phyloP scores from a whole-genome alignment of 2,888 invertebrate genomes.

The Ennomos fuscantarius region DNA sequence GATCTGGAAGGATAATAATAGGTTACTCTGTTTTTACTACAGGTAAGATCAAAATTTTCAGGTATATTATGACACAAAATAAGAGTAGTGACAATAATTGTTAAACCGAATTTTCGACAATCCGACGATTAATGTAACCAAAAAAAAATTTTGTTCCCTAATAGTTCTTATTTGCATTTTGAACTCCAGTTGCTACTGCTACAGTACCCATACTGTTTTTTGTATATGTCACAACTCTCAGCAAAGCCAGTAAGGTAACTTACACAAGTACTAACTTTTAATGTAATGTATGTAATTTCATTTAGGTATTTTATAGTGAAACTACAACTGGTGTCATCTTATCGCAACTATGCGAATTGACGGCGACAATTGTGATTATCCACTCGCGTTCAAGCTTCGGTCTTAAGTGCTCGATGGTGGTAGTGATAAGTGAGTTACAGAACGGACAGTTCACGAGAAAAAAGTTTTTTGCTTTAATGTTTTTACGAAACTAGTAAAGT shows the following conservation, averaged over 20 bases:
- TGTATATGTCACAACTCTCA: slow-evolving; percentile 2
- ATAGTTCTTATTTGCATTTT: no score
- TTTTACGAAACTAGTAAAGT: no score
- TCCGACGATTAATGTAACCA: no score
- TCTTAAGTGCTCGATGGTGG: slow-evolving; percentile 41
- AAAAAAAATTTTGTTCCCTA: no score
- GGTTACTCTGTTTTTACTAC: no score
- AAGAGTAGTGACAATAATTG: no score
- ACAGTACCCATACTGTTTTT: slow-evolving; percentile 15
- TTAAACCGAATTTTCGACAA: no score
- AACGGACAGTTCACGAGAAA: slow-evolving; percentile 27
- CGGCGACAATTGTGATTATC: slow-evolving; percentile 77
- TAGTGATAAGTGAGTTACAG: slow-evolving; percentile 46
- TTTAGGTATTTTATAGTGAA: slow-evolving; percentile 56
- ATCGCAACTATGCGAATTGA: slow-evolving; percentile 77
- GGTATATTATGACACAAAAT: no score
- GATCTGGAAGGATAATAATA: no score
- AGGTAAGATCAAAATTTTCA: no score
- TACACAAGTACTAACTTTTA: slow-evolving; percentile 41
- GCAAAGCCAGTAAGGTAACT: slow-evolving; percentile 21
- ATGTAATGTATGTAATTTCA: slow-evolving; percentile 53
- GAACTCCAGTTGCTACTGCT: neutral
- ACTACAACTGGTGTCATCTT: slow-evolving; percentile 57
- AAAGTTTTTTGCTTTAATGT: no score
- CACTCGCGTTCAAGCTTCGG: slow-evolving; percentile 65